Evolutionary conservation across 35 echinoderm and acorn worm genomes (phyloP).

Genomic region (Anneissia japonica): DNA sequence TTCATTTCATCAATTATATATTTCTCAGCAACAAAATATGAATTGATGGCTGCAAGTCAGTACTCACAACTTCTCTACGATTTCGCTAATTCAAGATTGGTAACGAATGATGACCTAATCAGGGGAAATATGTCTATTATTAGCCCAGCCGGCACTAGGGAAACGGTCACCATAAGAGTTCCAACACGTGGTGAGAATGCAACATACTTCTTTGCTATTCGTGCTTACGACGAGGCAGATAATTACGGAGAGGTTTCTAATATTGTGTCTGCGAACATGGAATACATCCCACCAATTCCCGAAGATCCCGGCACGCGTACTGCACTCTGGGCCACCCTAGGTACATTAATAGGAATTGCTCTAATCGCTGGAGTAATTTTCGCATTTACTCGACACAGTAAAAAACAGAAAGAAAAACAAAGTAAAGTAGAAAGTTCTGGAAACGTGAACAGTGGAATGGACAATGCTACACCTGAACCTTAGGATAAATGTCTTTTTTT

Average conservation of each 20-base stretch:
- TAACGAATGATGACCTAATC: slow-evolving; percentile 1
- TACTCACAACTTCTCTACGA: slow-evolving; percentile 6
- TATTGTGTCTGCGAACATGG: slow-evolving; percentile 26
- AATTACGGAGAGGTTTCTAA: slow-evolving; percentile 34
- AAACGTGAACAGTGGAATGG: too few species aligned
- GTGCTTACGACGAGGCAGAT: slow-evolving; percentile 14
- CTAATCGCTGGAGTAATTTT: background rate
- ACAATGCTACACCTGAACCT: too few species aligned
- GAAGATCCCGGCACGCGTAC: background rate
- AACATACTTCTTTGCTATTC: slow-evolving; percentile 28
- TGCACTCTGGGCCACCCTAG: background rate
- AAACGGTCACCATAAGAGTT: slow-evolving; percentile 6
- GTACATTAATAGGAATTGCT: background rate
- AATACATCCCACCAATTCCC: slow-evolving; percentile 6
- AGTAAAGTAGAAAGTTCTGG: too few species aligned
- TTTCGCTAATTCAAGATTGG: background rate
- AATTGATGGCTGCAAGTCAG: slow-evolving; percentile 1
- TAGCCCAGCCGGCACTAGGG: background rate
- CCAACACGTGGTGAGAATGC: background rate
- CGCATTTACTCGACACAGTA: too few species aligned
- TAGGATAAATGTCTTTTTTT: too few species aligned
- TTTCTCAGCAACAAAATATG: slow-evolving; percentile 20
- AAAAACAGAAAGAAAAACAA: too few species aligned
- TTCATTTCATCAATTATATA: background rate
- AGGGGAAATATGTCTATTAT: slow-evolving; percentile 10